A percentile compares a stretch with the other conserved stretches of the same genome.
phyloP scores from a whole-genome alignment of 2,888 invertebrate genomes.

The Drosophila ustulata region DNA sequence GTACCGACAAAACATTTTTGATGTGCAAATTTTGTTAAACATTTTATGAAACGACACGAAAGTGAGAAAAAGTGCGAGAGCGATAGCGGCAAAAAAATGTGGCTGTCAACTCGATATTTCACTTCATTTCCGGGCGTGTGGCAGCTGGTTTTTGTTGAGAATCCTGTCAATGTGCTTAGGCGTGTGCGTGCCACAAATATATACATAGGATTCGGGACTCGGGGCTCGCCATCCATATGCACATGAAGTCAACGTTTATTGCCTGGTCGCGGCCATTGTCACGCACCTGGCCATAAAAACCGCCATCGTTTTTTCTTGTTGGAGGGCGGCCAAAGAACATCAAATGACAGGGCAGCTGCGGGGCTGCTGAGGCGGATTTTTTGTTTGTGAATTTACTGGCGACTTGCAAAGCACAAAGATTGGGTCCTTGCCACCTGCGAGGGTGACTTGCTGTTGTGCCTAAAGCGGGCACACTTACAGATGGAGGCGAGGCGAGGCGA shows the following conservation, averaged over 20 bases:
- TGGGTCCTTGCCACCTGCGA: background rate
- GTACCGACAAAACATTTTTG: constrained; percentile 8
- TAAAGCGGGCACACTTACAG: background rate
- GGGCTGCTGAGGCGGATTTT: background rate
- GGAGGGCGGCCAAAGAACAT: constrained; percentile 15
- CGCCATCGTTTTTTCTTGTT: constrained; percentile 41
- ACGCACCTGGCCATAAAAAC: constrained; percentile 62
- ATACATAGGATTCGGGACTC: background rate
- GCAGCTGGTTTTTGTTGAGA: constrained; percentile 55
- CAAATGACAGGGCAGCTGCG: constrained; percentile 26
- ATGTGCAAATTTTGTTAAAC: constrained; percentile 6
- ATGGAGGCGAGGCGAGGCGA: background rate
- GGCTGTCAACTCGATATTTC: constrained; percentile 66
- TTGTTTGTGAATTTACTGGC: constrained; percentile 49
- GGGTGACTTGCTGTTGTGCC: background rate
- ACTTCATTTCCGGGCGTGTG: constrained; percentile 60
- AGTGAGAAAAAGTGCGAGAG: background rate
- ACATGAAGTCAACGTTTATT: constrained; percentile 31
- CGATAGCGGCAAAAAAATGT: background rate
- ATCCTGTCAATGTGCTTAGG: constrained; percentile 33
- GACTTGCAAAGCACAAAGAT: constrained; percentile 22
- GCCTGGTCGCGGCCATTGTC: constrained; percentile 52
- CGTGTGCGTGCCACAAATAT: constrained; percentile 3
- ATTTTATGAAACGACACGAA: constrained; percentile 18
- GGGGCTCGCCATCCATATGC: background rate